phyloP scores from a whole-genome alignment of 1,140 invertebrate genomes.

The Pteromalus puparum region DNA sequence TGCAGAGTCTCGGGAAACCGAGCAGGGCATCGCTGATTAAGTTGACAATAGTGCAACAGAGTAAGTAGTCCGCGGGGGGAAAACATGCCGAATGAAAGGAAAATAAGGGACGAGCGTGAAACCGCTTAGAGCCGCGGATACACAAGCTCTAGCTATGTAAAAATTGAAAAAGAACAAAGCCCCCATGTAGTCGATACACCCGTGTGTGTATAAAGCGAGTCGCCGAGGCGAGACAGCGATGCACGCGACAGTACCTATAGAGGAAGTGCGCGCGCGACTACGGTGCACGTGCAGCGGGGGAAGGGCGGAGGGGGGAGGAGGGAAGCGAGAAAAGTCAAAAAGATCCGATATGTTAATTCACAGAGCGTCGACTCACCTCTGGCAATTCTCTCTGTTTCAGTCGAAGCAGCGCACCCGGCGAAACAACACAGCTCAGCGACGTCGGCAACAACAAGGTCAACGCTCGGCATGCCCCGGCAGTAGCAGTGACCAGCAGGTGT shows the following conservation, averaged over 20 bases:
- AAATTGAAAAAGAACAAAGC: not conserved
- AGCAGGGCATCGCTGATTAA: too few relatives aligned
- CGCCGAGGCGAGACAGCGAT: constrained; percentile 15
- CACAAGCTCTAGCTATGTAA: not conserved
- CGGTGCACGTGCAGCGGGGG: not conserved
- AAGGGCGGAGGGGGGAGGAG: not conserved
- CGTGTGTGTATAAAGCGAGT: not conserved
- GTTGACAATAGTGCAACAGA: too few relatives aligned
- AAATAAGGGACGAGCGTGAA: too few relatives aligned
- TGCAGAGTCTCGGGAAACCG: too few relatives aligned
- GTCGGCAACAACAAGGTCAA: constrained; percentile 14
- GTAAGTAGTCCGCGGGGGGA: too few relatives aligned
- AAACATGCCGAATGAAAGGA: too few relatives aligned
- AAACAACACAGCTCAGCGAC: not conserved
- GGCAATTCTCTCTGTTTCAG: not conserved
- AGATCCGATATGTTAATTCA: constrained; percentile 20
- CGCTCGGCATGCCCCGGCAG: constrained; percentile 24
- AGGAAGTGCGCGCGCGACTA: not conserved
- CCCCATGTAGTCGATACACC: not conserved
- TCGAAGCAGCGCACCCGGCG: not conserved
- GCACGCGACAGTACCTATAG: not conserved
- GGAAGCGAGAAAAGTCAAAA: not conserved
- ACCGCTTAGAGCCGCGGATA: not conserved
- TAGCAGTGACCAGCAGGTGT: not conserved
- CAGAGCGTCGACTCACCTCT: too few relatives aligned